Base-by-base conservation (phyloP, 2,113 vertebrate genomes). In the Myotis davidii region DNA sequence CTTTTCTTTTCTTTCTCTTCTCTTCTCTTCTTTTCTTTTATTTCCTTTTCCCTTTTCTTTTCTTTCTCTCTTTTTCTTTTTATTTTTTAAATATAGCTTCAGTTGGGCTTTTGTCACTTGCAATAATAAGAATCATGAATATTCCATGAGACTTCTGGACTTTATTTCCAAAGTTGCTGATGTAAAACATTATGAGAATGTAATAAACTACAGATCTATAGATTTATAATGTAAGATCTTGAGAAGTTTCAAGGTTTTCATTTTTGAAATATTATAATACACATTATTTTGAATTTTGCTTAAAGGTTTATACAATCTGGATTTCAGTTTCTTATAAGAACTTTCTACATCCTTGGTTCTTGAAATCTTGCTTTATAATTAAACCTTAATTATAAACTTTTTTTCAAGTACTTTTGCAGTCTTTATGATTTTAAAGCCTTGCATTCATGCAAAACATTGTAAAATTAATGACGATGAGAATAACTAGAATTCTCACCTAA, bases 281-380 rank as follows among this genome's bases (percentile, higher is more conserved):
- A 85, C 17, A 59, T 18, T 29, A n/a, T 56, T 87, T 64, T 67
- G 34, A 81, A 77, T 94, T 94, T 86, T 90, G 42, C 52, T 95
- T 84, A 74, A 67, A 78, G 52, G 7, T 23, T 88, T 83, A 72
- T 81, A 64, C 74, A 82, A 81, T 88, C 8, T 89, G 21, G 54
- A 37, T 10, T 90, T 10, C 54, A 76, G 0, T 85, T 54, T 54
- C n/a, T 64, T 11, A 5, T 32, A 73, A 92, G 32, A 76, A 92
- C 5, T 85, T 1, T 25, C 8, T 84, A 0, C 34, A 69, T 1
- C 11, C 48, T 88, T 90, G 4, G 14, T 42, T 0, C 74, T 78
- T 81, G 52, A 76, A 13, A 12, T 14, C 54, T 77, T 82, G 21
- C 29, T 76, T 93, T 67, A 3, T n/a, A 61, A 32, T 87, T 54